Evolutionary conservation across 92 coral and sea anemone genomes (phyloP), one percentile per base, ranked within the genome.

Genomic region (Porites cylindrica): DNA sequence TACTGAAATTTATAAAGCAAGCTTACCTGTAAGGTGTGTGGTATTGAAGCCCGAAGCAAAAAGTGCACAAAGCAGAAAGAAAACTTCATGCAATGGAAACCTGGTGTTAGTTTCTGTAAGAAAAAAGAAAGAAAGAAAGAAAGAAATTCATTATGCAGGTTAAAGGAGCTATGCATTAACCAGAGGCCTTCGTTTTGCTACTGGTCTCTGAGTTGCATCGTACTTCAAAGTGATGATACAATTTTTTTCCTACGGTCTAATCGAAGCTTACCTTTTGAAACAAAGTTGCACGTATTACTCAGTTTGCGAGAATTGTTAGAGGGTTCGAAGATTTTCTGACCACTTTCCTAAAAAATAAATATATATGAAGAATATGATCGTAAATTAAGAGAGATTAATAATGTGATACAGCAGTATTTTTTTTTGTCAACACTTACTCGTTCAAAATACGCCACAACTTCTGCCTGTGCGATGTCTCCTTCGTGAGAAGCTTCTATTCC

Each of bases 381-480:
- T 38, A 38, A 4, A 38, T 38, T 38, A 38, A 38, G 47, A 38
- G 47, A 38, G 47, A 38, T 38, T 38, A 14, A 10, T 56, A 0
- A 10, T 10, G 8, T 56, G 4, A 56, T 12, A 56, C 47, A 38
- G 47, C 47, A 38, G 16, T 10, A 10, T 56, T 14, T 62, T 16
- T 14, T 59, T 59, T 0, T 12, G 63, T 11, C 18, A 21, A 38
- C 47, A 60, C 85, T 70, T 16, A 81, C 85, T 7, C 63, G 68
- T 67, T 81, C 64, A 68, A 69, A 81, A 69, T 69, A 81, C 18
- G 85, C 53, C 76, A 81, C 85, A 16, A 81, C 20, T 56, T 81
- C 85, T 2, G 76, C 23, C 24, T 20, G 29, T n/a, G 85, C 85
- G 6, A 12, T 18, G 66, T 81, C 85, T 16, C 56, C 11, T 68